Base-by-base conservation (phyloP, 2,797 vertebrate species). In the Oceanodroma leucorhoa region DNA sequence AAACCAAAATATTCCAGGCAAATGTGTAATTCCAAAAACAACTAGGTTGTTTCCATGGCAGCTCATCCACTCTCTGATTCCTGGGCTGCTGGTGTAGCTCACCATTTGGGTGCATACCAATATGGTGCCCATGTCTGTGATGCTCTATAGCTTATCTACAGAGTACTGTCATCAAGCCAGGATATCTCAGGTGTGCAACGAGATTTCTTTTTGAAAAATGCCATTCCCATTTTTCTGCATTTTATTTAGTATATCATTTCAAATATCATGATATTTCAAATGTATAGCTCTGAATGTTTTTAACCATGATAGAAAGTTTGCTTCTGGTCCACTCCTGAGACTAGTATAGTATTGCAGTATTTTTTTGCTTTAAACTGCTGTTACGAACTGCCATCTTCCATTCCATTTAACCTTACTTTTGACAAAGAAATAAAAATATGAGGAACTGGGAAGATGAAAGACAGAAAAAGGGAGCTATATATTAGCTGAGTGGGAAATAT, bases 51-150 rank as follows among this genome's bases (percentile, higher is more conserved):
- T 12, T 83, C 57, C 40, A 18, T 53, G 54, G 13, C 27, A 90
- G 22, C 2, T 88, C 4, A 2, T 48, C 23, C 17, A 40, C 21
- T 36, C 22, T 87, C n/a, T 69, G 17, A 30, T 62, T 67, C 57
- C 36, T 20, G 6, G n/a, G 11, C 19, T 87, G 5, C 3, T 71
- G 29, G 5, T 64, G 8, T 55, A 51, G 38, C 7, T 41, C n/a
- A 21, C 11, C 5, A 27, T 55, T 41, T 66, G 10, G 7, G 27
- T 78, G 13, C 5, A 26, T 51, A 78, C 8, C 11, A 67, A 64
- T 2, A 8, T 8, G 1, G 0, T 45, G 9, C 2, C 19, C 21
- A 6, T 14, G 22, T 6, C 5, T 57, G 11, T 21, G 18, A 53
- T n/a, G 22, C 17, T 70, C 55, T 89, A 24, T 45, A 80, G 3